Evolutionary conservation across 2,797 vertebrate species (phyloP).

Genomic region (Manis crassicaudata): DNA sequence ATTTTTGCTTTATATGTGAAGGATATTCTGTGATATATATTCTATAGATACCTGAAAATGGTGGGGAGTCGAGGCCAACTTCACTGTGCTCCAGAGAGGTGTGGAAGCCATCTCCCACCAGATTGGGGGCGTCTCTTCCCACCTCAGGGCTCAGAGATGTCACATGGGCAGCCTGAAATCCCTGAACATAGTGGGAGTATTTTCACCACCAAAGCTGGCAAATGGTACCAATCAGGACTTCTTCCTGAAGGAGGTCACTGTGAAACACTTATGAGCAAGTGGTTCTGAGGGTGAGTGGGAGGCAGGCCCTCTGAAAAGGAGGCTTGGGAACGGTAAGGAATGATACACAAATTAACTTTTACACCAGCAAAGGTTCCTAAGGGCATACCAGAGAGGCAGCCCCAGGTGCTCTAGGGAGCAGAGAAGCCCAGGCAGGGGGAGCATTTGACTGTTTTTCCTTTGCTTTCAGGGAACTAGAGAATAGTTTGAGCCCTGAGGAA

Average conservation of each 20-base stretch:
- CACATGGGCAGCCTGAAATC: not conserved
- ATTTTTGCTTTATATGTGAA: not conserved
- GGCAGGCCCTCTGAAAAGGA: not conserved
- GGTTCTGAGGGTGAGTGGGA: not conserved
- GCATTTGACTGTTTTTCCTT: not conserved
- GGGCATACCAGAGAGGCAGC: not conserved
- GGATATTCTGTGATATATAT: not conserved
- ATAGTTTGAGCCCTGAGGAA: not conserved
- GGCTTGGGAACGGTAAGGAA: not conserved
- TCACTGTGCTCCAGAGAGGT: not conserved
- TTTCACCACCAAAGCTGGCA: not conserved
- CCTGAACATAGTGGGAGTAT: not conserved
- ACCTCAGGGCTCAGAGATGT: not conserved
- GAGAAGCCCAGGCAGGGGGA: accelerated
- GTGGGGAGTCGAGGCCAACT: not conserved
- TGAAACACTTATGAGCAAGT: not conserved
- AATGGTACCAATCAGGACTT: not conserved
- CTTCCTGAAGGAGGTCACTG: not conserved
- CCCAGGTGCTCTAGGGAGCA: not conserved
- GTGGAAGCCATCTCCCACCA: not conserved
- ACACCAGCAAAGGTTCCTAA: not conserved
- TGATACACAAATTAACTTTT: not conserved
- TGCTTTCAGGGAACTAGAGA: not conserved
- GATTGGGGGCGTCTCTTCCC: not conserved
- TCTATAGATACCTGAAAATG: not conserved